A percentile compares a stretch with the other conserved stretches of the same genome.
Conservation (phyloP, 2,113 vertebrate species). For the Alexandromys fortis region DNA sequence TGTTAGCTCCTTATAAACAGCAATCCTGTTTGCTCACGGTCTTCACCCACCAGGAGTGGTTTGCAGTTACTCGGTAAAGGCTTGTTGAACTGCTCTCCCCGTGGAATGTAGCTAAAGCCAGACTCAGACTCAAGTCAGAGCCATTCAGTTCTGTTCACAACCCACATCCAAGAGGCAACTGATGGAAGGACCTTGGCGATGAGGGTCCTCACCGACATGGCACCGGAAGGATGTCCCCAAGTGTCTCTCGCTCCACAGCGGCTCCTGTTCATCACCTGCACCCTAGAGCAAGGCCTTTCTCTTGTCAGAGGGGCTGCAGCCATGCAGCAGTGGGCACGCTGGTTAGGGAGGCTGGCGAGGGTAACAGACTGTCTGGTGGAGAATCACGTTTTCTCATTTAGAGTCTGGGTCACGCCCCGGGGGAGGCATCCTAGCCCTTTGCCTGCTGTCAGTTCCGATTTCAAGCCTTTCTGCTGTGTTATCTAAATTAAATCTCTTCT, state of each 20-base stretch:
- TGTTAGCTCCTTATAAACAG: slow-evolving; percentile 24
- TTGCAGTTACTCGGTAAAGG: background rate
- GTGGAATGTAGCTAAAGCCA: background rate
- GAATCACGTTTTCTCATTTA: slow-evolving; percentile 44
- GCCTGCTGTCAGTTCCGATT: slow-evolving; percentile 58
- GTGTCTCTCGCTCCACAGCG: background rate
- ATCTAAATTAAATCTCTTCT: slow-evolving; percentile 74
- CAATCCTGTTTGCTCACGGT: background rate
- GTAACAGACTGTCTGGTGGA: background rate
- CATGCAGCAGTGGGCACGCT: background rate
- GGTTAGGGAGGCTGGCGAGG: background rate
- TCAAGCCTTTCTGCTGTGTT: slow-evolving; percentile 1
- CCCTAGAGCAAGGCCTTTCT: background rate
- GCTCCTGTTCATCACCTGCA: background rate
- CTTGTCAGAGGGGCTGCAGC: background rate
- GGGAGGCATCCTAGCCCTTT: slow-evolving; percentile 1
- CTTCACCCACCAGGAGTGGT: background rate
- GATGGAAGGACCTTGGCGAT: background rate
- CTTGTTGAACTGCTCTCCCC: too few relatives aligned
- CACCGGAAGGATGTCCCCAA: background rate
- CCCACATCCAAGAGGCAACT: background rate
- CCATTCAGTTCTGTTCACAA: background rate
- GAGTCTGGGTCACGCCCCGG: background rate
- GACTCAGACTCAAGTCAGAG: background rate
- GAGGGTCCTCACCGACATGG: background rate